Base-by-base conservation (phyloP, 2,113 vertebrate genomes). In the Bungarus multicinctus region DNA sequence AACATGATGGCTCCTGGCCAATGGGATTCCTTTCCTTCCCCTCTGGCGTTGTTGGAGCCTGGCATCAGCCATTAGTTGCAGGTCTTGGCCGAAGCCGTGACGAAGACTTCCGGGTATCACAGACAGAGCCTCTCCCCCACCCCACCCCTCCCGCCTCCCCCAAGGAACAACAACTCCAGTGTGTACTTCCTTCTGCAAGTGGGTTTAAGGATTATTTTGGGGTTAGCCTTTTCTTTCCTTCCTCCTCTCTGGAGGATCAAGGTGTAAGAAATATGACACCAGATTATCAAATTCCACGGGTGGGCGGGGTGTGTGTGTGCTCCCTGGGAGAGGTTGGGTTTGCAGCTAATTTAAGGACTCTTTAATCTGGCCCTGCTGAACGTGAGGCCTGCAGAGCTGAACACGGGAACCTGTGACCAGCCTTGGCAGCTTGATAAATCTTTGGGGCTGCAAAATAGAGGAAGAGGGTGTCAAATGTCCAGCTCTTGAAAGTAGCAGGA, bases 1-100 rank as follows among this genome's bases (percentile, higher is more conserved):
- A 60, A 90, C 81, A 53, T 81, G 87, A 89, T 94, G 94, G 90
- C 92, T 39, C 14, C 30, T n/a, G 27, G 92, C 92, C 94, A 94
- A 93, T 91, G 69, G 90, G 50, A 90, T 93, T 87, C 87, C 85
- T 90, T 88, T 86, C 58, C 81, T 85, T 45, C 87, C 86, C 85
- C 85, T 64, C 87, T 25, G 6, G 43, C 8, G 0, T 3, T 22
- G 39, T 85, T 89, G 50, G 60, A 39, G 88, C 53, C 69, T 92
- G 90, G 90, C 90, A 93, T 27, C 45, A 57, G 60, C 69, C 43
- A 55, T 57, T 89, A 39, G 55, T 58, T 9, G 25, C 50, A 23
- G 74, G 53, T 55, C 39, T 53, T 53, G 43, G 91, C 34, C 47
- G 43, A 60, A 87, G 85, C 54, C 14, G 5, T 60, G 55, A 43